phyloP scores from a whole-genome alignment of 1,140 invertebrate genomes.

The Artemia franciscana region DNA sequence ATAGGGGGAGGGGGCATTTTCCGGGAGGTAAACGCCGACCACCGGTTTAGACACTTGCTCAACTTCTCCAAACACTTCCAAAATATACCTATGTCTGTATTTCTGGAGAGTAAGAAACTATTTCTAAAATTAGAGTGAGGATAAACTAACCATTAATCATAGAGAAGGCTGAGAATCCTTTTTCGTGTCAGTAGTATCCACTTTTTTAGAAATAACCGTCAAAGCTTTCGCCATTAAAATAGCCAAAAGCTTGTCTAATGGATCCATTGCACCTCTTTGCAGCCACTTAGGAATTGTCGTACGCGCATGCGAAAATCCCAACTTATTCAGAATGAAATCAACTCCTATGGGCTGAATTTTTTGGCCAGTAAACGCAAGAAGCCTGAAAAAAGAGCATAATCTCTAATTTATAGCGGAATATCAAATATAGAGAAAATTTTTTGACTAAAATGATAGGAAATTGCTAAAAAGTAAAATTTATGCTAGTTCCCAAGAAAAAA shows the following conservation, averaged over 20 bases:
- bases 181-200: background rate
- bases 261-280: constrained; percentile 90
- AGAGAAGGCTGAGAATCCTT: too few relatives aligned
- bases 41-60: too few relatives aligned
- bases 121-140: too few relatives aligned
- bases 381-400: constrained; percentile 25
- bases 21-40: too few relatives aligned
- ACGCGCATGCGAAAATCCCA: constrained; percentile 85
- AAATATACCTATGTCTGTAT: too few relatives aligned
- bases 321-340: constrained; percentile 85
- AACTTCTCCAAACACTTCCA: too few relatives aligned
- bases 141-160: too few relatives aligned
- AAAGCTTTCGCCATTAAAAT: constrained; percentile 17
- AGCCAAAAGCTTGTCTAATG: constrained; percentile 53
- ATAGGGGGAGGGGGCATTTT: too few relatives aligned
- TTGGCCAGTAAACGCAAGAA: constrained; percentile 83
- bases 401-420: constrained; percentile 1
- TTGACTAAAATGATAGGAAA: background rate
- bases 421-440: too few relatives aligned
- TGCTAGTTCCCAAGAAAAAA: too few relatives aligned
- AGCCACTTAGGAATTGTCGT: constrained; percentile 98
- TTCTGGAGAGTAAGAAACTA: too few relatives aligned
- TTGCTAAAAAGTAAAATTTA: constrained; percentile 12
- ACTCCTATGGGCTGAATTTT: constrained; percentile 91
- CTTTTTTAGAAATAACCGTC: background rate